phyloP scores from a whole-genome alignment of 2,888 invertebrate genomes.

The Stegophylla sp. region DNA sequence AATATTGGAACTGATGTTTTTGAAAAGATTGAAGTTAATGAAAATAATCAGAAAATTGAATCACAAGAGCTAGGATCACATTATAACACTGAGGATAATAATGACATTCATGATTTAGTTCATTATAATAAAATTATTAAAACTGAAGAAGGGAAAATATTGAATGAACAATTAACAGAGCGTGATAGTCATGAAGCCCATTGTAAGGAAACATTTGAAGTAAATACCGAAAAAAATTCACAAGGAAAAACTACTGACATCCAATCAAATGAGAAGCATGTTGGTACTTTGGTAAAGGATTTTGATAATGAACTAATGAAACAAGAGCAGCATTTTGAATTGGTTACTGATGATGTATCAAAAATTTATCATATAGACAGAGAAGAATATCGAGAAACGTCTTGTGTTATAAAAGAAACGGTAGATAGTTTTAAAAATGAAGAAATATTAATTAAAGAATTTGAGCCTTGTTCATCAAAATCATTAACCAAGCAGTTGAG shows the following conservation, averaged over 20 bases:
- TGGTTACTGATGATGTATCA: constrained; percentile 63
- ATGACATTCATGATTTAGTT: constrained; percentile 6
- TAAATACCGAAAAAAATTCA: constrained; percentile 19
- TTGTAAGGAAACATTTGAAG: constrained; percentile 40
- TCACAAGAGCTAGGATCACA: constrained; percentile 27
- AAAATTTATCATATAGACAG: constrained; percentile 63
- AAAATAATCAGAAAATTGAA: constrained; percentile 24
- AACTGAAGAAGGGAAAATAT: constrained; percentile 10
- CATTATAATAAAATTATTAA: neutral
- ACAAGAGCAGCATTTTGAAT: constrained; percentile 61
- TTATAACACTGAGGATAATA: constrained; percentile 29
- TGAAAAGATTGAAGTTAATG: constrained; percentile 60
- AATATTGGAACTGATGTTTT: constrained; percentile 61
- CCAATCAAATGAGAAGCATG: constrained; percentile 28
- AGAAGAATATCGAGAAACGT: constrained; percentile 61
- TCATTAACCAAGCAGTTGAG: constrained; percentile 60
- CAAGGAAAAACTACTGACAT: neutral
- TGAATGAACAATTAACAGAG: constrained; percentile 57
- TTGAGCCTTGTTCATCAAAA: constrained; percentile 51
- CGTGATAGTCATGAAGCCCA: constrained; percentile 61
- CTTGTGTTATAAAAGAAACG: constrained; percentile 61
- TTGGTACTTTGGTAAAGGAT: constrained; percentile 34
- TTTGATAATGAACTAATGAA: constrained; percentile 65
- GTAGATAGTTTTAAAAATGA: constrained; percentile 62
- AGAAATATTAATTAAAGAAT: constrained; percentile 61